Evolutionary conservation across 2,797 vertebrate genomes (phyloP), one percentile per base, ranked within the genome.

Genomic region (Siniperca scherzeri): DNA sequence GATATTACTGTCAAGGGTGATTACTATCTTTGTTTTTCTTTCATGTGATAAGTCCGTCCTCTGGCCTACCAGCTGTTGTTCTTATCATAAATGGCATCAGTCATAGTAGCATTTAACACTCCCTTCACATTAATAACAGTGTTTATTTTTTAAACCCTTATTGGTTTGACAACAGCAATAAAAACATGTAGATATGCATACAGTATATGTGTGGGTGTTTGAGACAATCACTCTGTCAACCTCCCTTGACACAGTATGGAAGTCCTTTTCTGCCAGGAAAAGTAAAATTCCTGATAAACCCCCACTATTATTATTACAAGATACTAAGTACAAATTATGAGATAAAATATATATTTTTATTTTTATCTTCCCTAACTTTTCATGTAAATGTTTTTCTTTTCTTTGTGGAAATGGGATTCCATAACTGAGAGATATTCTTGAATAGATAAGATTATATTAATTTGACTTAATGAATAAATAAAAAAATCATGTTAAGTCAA

Each of bases 11-110:
- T 80, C n/a, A n/a, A n/a, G n/a, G n/a, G n/a, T n/a, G n/a, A n/a
- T n/a, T n/a, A n/a, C 86, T 84, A 80, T 91, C 78, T 85, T 16
- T 89, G 87, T 85, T 91, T 86, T 89, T 77, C 72, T 85, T 91
- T 74, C 73, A 66, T 65, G 70, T 27, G 87, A 88, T 89, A 88
- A 90, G 86, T 73, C 68, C 11, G 60, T 83, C 77, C 83, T 83
- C 71, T 82, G 86, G 83, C 87, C 87, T 48, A 53, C n/a, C 42
- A 81, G 50, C 71, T 91, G 89, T 84, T 92, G 79, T 81, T 87
- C 83, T 78, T 80, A 75, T 80, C 61, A 19, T 14, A 70, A 78
- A 81, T 71, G 62, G 77, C 84, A 91, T 94, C 80, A 80, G 76
- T 94, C 90, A 91, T n/a, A 25, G 67, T 57, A 69, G 71, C 80